These are phyloP conservation scores for Ceramica pisi DNA, from an alignment of 2,888 invertebrate genomes.

Conservation along the genomic window DNA sequence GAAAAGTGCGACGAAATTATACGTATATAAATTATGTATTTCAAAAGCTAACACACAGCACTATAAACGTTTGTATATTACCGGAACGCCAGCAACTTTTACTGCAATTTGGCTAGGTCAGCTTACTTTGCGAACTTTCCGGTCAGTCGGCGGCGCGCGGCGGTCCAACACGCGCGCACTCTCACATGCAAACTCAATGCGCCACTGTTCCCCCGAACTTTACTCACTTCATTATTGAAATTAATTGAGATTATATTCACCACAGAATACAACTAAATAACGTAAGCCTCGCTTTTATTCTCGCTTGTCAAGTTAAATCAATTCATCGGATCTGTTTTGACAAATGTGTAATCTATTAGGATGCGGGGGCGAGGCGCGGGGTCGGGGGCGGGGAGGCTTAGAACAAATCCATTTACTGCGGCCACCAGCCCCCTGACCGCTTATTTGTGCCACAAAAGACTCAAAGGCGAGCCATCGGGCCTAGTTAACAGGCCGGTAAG, in stretches of 20 bases:
- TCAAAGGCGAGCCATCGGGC: constrained; percentile 63
- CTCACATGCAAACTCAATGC: constrained; percentile 9
- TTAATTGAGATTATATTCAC: constrained; percentile 44
- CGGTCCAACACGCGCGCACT: not conserved
- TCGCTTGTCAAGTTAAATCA: constrained; percentile 60
- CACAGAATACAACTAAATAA: constrained; percentile 35
- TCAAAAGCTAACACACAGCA: not conserved
- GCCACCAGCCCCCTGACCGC: constrained; percentile 62
- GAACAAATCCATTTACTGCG: constrained; percentile 74
- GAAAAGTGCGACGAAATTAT: not conserved
- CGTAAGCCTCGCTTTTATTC: constrained; percentile 33
- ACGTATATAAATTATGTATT: not conserved
- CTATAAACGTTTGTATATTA: not conserved
- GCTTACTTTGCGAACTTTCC: constrained; percentile 32
- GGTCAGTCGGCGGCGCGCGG: constrained; percentile 12
- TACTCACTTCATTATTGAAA: constrained; percentile 33
- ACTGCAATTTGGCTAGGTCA: constrained; percentile 10
- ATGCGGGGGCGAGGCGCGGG: constrained; percentile 34
- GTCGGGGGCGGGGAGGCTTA: constrained; percentile 59
- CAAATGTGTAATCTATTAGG: constrained; percentile 79
- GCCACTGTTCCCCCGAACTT: constrained; percentile 9
- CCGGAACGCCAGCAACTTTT: constrained; percentile 16
- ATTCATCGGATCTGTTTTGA: constrained; percentile 74
- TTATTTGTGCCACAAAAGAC: constrained; percentile 67
- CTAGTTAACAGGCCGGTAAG: constrained; percentile 65